Conservation (phyloP, 2,888 invertebrate genomes). For the Gortyna flavago region DNA sequence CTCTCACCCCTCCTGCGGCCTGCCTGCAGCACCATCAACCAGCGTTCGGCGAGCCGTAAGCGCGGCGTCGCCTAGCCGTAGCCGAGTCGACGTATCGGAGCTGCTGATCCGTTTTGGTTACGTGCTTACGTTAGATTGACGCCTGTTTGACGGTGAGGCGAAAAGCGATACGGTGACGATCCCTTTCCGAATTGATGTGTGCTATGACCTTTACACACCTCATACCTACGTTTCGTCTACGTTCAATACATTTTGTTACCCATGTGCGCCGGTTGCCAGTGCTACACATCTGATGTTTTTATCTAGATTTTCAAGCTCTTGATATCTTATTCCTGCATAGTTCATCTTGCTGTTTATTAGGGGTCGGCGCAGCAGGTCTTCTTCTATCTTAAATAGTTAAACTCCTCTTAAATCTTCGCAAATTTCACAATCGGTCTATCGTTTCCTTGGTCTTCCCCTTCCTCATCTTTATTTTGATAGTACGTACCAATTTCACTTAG, state of each 20-base stretch:
- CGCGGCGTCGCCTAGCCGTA: too few species aligned
- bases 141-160: too few species aligned
- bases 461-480: neutral
- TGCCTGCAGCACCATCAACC: too few species aligned
- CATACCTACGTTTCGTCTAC: neutral
- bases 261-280: neutral
- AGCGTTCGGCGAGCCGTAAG: too few species aligned
- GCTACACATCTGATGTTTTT: neutral
- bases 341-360: neutral
- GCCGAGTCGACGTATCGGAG: too few species aligned
- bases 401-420: neutral
- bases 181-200: too few species aligned
- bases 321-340: neutral
- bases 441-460: neutral
- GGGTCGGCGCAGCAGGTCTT: neutral
- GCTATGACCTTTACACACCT: too few species aligned
- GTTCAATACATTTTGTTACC: neutral
- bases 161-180: too few species aligned
- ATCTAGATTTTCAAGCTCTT: neutral
- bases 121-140: too few species aligned
- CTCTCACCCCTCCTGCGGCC: too few species aligned
- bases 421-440: neutral
- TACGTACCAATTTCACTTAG: slow-evolving; percentile 15
- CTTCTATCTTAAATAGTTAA: neutral
- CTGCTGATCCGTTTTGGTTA: too few species aligned